Evolutionary conservation across 2,113 vertebrate species (phyloP).

Genomic region (Pseudonaja textilis): DNA sequence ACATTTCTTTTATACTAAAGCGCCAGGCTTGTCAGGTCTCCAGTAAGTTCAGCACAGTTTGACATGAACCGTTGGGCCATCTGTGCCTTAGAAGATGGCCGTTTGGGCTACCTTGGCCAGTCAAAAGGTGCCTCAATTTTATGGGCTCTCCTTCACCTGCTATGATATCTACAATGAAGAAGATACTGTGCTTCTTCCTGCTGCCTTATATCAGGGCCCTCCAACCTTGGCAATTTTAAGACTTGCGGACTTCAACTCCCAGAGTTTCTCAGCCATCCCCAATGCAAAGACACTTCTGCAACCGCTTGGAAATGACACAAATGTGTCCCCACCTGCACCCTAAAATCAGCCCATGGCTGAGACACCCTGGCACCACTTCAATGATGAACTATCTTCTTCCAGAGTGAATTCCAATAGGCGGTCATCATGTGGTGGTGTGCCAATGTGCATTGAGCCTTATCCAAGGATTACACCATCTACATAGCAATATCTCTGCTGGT

Average conservation of each 20-base stretch:
- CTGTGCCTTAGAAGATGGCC: background rate
- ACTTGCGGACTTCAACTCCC: too few species aligned
- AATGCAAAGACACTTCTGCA: background rate
- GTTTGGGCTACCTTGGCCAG: background rate
- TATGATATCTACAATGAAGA: background rate
- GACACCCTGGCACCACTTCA: background rate
- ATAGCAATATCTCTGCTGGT: background rate
- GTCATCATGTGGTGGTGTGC: background rate
- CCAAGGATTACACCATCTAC: background rate
- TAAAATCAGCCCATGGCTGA: background rate
- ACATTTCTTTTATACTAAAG: background rate
- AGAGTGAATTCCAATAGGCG: background rate
- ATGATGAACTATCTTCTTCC: background rate
- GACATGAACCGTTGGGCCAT: background rate
- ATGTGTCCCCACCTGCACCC: background rate
- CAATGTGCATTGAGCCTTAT: background rate
- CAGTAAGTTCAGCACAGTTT: background rate
- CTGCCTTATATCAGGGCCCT: too few species aligned
- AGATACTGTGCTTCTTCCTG: background rate
- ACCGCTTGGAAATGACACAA: background rate
- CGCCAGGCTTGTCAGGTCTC: background rate
- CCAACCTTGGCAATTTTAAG: too few species aligned
- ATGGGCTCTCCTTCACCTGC: background rate
- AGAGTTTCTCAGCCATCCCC: background rate
- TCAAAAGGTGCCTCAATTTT: background rate